phyloP scores from a whole-genome alignment of 2,797 vertebrate genomes.

The Chanos chanos region DNA sequence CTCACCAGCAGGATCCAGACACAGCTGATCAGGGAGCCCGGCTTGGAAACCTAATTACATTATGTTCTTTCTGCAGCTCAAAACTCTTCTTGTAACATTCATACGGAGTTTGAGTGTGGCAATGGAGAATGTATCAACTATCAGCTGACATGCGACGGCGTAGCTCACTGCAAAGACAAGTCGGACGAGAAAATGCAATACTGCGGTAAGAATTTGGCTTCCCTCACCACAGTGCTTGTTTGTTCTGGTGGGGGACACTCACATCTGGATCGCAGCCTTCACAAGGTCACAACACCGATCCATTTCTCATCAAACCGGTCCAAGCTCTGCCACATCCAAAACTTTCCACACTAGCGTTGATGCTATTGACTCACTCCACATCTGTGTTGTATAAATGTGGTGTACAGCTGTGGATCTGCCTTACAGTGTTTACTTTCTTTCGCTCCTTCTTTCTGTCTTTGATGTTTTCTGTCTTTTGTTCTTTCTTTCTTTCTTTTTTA shows the following conservation, averaged over 20 bases:
- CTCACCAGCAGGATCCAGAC: no score
- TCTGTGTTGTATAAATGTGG: not conserved
- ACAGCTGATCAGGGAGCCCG: no score
- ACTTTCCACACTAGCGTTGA: no score
- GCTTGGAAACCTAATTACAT: no score
- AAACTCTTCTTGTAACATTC: conserved; percentile 92
- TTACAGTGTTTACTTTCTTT: not conserved
- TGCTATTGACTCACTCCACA: no score
- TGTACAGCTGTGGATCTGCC: not conserved
- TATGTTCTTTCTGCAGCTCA: conserved; percentile 77
- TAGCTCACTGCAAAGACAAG: conserved; percentile 91
- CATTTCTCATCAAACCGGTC: no score
- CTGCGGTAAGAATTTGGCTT: conserved; percentile 80
- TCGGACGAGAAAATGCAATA: conserved; percentile 95
- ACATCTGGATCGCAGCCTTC: no score
- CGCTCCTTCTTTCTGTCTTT: not conserved
- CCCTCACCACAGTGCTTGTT: no score
- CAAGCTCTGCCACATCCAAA: no score
- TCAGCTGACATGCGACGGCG: conserved; percentile 87
- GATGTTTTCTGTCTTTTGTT: not conserved
- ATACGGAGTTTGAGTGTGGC: conserved; percentile 91
- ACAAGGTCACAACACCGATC: no score
- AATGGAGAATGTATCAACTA: conserved; percentile 94
- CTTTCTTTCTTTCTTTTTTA: not conserved
- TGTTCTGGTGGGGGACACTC: no score